phyloP scores from a whole-genome alignment of 2,888 invertebrate genomes.

The Cephonodes hylas region DNA sequence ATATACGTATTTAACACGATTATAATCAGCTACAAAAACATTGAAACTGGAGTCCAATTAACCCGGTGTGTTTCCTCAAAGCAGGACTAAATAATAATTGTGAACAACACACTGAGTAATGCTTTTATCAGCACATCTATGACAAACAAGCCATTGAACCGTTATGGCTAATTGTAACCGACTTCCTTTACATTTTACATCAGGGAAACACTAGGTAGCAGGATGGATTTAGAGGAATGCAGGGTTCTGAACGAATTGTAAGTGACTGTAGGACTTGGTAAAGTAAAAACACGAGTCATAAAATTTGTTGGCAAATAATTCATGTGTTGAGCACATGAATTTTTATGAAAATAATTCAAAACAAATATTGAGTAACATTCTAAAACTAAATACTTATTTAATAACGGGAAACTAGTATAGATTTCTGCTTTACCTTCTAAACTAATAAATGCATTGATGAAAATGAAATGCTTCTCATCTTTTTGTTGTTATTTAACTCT shows the following conservation, averaged over 20 bases:
- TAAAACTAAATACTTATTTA: no score
- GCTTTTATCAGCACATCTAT: not conserved
- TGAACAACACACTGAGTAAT: not conserved
- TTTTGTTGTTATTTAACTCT: no score
- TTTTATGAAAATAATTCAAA: no score
- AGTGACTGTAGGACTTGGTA: not conserved
- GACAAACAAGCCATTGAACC: conserved; percentile 6
- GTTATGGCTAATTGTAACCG: not conserved
- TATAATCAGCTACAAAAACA: not conserved
- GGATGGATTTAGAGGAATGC: not conserved
- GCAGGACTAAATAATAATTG: not conserved
- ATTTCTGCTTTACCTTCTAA: no score
- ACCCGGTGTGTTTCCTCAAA: not conserved
- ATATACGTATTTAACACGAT: not conserved
- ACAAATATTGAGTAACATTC: no score
- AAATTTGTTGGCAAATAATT: no score
- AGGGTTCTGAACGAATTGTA: not conserved
- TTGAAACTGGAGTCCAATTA: not conserved
- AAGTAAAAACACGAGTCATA: no score
- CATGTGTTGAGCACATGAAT: no score
- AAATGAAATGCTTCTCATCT: no score
- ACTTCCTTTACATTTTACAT: conserved; percentile 1
- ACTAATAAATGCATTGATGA: no score
- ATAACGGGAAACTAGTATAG: no score
- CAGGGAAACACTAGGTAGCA: not conserved